A percentile compares a stretch with the other conserved stretches of the same genome.
Conservation (phyloP, 2,113 vertebrate genomes). For the Hydropotes inermis region DNA sequence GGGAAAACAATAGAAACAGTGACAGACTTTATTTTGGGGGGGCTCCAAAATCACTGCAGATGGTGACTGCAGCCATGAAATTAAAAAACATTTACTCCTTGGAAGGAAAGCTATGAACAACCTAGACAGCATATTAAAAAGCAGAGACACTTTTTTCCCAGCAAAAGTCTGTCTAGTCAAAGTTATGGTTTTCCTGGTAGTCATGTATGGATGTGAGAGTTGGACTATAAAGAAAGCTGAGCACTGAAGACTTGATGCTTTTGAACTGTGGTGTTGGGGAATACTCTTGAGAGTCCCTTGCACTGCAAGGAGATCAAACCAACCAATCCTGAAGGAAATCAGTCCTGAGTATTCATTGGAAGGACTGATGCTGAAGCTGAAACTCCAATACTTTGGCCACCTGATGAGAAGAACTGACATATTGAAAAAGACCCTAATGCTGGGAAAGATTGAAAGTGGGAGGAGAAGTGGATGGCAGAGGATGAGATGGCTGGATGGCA, state of each 20-base stretch:
- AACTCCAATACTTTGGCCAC: background rate
- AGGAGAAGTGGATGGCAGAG: background rate
- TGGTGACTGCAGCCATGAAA: background rate
- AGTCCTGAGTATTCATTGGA: background rate
- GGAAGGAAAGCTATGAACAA: background rate
- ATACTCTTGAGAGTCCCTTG: background rate
- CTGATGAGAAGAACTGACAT: background rate
- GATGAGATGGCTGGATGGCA: background rate
- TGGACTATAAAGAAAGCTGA: background rate
- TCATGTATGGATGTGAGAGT: background rate
- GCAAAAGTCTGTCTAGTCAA: background rate
- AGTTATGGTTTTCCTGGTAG: background rate
- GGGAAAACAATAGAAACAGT: background rate
- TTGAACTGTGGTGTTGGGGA: accelerated
- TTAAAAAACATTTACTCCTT: background rate
- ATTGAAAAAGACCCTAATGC: background rate
- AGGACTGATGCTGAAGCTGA: background rate
- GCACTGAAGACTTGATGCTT: background rate
- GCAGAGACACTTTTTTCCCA: background rate
- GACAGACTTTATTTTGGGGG: background rate
- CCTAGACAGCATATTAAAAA: background rate
- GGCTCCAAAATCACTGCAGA: background rate
- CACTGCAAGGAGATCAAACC: background rate
- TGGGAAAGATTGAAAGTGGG: background rate
- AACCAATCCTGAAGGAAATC: background rate